Base-by-base conservation (phyloP, 2,797 vertebrate genomes). In the Sebastes taczanowskii region DNA sequence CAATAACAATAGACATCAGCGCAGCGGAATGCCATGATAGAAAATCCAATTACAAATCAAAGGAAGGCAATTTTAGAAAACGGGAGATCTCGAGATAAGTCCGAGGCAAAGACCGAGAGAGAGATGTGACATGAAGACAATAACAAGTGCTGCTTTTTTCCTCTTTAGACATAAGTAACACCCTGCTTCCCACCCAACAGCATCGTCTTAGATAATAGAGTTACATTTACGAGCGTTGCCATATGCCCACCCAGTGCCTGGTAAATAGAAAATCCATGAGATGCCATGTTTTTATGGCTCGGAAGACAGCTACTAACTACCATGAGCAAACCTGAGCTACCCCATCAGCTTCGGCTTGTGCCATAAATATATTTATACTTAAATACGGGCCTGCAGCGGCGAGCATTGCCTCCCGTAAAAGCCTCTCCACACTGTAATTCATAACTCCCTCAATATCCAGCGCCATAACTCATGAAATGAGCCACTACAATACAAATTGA, bases 191-290 rank as follows among this genome's bases (percentile, higher is more conserved):
- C 80, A 77, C 87, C 84, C 86, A 86, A 77, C 87, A 81, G 82
- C 88, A 25, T 18, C 81, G 84, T 86, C 91, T 91, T 83, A 85
- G 91, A 92, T 91, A 92, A 92, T 83, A 82, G 90, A 91, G 90
- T 83, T 83, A 83, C 88, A 64, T 93, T 94, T 90, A 94, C 84
- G 90, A 93, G 90, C 86, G 16, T 53, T 86, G 89, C 91, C 91
- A 91, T 91, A 91, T 91, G 93, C 91, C 87, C 88, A 90, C 90
- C 92, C 89, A 86, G 86, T 38, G 89, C 86, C 91, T 89, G 90
- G 86, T 89, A 93, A 93, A 94, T 89, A 92, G 91, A 85, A 90
- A 91, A 93, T 91, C 92, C 92, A 92, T 89, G 89, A 86, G 89
- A 90, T 86, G 88, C 90, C 90, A 91, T 84, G 83, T 89, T 91